Percentiles rank a stretch among this genome's conserved stretches.
These are phyloP conservation scores for Choloepus didactylus DNA, from an alignment of 2,797 vertebrate genomes.

Conservation along the genomic window DNA sequence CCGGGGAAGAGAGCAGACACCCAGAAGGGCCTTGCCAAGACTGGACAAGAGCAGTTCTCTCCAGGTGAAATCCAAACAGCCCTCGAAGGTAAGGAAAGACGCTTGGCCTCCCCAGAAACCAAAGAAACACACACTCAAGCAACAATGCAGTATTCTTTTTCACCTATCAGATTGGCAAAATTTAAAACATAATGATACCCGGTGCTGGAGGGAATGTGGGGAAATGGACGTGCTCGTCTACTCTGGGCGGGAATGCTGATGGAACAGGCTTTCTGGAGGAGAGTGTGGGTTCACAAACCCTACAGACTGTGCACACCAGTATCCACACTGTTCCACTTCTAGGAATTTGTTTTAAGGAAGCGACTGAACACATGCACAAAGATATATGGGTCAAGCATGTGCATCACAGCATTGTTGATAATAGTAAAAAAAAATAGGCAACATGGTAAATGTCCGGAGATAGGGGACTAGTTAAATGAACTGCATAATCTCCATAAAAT, in stretches of 20 bases:
- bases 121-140: conserved; percentile 2
- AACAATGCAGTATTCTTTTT: conserved; percentile 44
- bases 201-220: background rate
- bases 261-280: background rate
- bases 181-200: background rate
- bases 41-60: conserved; percentile 58
- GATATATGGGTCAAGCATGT: background rate
- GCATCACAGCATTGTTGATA: background rate
- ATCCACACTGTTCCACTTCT: background rate
- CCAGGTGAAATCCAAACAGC: conserved; percentile 42
- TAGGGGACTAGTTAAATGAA: background rate
- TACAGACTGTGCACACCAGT: accelerated
- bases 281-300: accelerated
- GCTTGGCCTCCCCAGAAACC: conserved; percentile 54
- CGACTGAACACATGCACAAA: background rate
- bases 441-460: background rate
- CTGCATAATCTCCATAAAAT: background rate
- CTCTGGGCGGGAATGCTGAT: background rate
- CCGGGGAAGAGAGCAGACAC: background rate
- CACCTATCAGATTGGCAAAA: conserved; percentile 52
- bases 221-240: accelerated
- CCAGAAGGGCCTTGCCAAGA: background rate
- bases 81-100: conserved; percentile 43
- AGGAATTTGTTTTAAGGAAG: background rate
- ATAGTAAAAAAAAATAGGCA: background rate